These are phyloP conservation scores for Cygnus atratus DNA, from an alignment of 2,113 vertebrate species.

Conservation along the genomic window DNA sequence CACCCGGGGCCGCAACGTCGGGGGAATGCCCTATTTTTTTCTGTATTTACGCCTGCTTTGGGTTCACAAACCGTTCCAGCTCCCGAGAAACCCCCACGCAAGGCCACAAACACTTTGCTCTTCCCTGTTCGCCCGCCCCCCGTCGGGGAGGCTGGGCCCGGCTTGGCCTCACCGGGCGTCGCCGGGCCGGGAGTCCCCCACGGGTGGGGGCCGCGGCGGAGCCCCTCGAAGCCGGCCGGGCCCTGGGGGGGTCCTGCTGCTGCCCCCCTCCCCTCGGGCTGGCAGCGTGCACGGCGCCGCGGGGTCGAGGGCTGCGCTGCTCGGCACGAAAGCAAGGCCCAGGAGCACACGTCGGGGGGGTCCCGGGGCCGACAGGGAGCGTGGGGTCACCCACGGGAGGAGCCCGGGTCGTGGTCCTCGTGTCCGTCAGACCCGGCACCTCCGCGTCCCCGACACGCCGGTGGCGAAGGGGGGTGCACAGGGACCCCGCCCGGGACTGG, in stretches of 20 bases:
- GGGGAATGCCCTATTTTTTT: not conserved
- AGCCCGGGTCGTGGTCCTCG: fast-evolving
- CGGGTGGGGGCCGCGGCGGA: fast-evolving
- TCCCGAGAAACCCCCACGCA: not conserved
- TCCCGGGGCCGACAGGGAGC: not conserved
- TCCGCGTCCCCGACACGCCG: too few species aligned
- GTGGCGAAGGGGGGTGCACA: too few species aligned
- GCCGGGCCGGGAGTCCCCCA: not conserved
- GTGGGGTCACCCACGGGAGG: too few species aligned
- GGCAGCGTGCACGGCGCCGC: not conserved
- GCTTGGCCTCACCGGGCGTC: not conserved
- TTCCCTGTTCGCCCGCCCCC: not conserved
- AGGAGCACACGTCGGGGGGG: fast-evolving
- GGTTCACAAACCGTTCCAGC: not conserved
- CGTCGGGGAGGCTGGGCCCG: not conserved
- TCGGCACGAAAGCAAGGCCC: not conserved
- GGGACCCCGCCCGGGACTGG: not conserved
- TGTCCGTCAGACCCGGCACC: not conserved
- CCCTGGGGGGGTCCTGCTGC: fast-evolving
- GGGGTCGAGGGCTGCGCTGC: not conserved
- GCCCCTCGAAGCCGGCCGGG: too few species aligned
- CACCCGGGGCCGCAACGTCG: too few species aligned
- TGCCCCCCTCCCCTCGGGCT: too few species aligned
- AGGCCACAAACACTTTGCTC: not conserved
- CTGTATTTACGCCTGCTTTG: not conserved